Base-by-base conservation (phyloP, 2,797 vertebrate genomes). In the Philypnodon macrostomus region DNA sequence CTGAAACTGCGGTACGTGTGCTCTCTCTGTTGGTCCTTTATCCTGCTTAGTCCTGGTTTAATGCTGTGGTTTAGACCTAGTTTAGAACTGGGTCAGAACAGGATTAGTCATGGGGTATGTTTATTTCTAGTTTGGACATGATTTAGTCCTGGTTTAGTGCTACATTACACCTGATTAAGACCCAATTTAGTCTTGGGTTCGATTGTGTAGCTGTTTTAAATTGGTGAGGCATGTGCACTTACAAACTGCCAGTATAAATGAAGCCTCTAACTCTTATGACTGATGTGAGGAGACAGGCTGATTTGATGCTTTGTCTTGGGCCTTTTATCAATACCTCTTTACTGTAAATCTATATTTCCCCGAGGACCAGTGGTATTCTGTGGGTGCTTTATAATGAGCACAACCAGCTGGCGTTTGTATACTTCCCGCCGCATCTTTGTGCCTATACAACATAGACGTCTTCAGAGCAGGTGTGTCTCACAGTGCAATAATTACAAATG, bases 391-490 rank as follows among this genome's bases (percentile, higher is more conserved):
- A 71, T 34, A 54, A 67, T 49, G 63, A 38, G 58, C 62, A 63
- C n/a, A 63, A 41, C 53, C 73, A 77, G 69, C 63, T 75, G 66
- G 62, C 56, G 18, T 58, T 39, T 63, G 23, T 50, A 10, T 33
- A 33, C 3, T 17, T 7, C 18, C 5, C 12, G 30, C 33, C n/a
- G 17, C 18, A 47, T 21, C 18, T 33, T 21, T 46, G 16, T 62
- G 40, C 58, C 45, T 50, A n/a, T n/a, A n/a, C n/a, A n/a, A 63
- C 26, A 48, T 32, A 44, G 61, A 53, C 21, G 53, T n/a, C n/a
- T n/a, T n/a, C n/a, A n/a, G 36, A 63, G 30, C 63, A 76, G 65
- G 71, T 77, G 80, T 46, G 35, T 42, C 47, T 54, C 41, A 39
- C 18, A 0, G n/a, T 48, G 26, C 9, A 31, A 15, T 55, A 55